Percentiles rank a stretch among this genome's conserved stretches.
These are phyloP conservation scores for Amphilophus citrinellus DNA, from an alignment of 2,113 vertebrate genomes.

Conservation along the genomic window DNA sequence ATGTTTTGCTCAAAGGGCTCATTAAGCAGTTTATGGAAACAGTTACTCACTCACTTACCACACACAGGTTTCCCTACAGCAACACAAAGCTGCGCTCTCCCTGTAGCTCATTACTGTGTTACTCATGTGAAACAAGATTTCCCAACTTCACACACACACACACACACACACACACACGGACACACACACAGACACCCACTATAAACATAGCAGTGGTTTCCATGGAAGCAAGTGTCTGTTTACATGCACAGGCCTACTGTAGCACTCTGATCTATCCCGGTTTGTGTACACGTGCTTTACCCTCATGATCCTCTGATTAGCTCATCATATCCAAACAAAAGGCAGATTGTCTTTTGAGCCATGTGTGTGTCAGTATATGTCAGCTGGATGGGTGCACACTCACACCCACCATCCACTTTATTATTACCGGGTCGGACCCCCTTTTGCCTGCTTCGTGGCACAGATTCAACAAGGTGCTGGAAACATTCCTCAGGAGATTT, in stretches of 20 bases:
- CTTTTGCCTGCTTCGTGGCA: neutral
- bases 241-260: constrained; percentile 15
- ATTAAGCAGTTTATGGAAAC: neutral
- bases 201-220: constrained; percentile 21
- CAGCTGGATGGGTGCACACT: neutral
- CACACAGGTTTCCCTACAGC: neutral
- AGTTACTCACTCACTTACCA: constrained; percentile 12
- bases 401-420: neutral
- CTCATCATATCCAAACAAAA: constrained; percentile 20
- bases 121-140: constrained; percentile 23
- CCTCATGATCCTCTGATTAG: constrained; percentile 16
- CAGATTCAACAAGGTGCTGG: neutral
- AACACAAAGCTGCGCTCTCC: neutral
- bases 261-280: neutral
- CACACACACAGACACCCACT: neutral
- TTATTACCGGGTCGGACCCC: neutral
- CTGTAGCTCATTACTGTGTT: neutral
- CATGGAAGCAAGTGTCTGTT: constrained; percentile 20
- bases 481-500: neutral
- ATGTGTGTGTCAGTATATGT: neutral
- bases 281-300: neutral
- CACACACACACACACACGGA: neutral
- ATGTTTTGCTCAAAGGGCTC: neutral
- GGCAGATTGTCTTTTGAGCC: neutral
- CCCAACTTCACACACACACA: constrained; percentile 4